Percentiles rank a stretch among this genome's conserved stretches.
Evolutionary conservation across 64 coral and sea anemone genomes (phyloP).

Genomic region (Cladopsammia gracilis): DNA sequence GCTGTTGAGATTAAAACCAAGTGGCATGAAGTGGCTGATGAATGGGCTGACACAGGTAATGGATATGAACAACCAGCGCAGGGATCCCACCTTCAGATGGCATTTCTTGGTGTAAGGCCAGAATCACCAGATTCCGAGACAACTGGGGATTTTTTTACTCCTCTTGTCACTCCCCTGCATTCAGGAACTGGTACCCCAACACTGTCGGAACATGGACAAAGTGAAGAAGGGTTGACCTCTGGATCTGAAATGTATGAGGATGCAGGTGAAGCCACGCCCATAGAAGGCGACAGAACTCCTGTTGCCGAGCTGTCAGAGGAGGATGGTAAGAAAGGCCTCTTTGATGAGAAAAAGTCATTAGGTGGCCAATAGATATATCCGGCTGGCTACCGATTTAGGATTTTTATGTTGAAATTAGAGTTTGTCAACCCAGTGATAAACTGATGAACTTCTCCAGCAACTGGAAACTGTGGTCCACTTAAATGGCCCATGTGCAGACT

Average conservation of each 20-base stretch:
- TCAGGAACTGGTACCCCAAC: slow-evolving; percentile 72
- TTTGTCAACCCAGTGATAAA: too few species aligned
- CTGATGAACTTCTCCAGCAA: too few species aligned
- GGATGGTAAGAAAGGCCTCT: slow-evolving; percentile 35
- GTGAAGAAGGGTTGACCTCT: slow-evolving; percentile 40
- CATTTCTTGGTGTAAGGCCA: neutral
- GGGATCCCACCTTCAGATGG: neutral
- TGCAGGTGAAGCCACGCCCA: slow-evolving; percentile 37
- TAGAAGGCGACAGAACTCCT: slow-evolving; percentile 12
- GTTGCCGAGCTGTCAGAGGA: slow-evolving; percentile 5
- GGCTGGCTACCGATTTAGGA: too few species aligned
- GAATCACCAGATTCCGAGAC: slow-evolving; percentile 72
- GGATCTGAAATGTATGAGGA: slow-evolving; percentile 46
- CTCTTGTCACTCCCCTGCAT: slow-evolving; percentile 49
- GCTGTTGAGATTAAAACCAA: slow-evolving; percentile 6
- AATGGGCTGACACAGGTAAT: neutral
- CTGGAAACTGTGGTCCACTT: too few species aligned
- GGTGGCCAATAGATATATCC: too few species aligned
- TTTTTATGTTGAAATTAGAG: too few species aligned
- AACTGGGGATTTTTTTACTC: slow-evolving; percentile 78
- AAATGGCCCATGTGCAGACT: too few species aligned
- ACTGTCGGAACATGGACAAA: slow-evolving; percentile 59
- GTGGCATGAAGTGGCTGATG: slow-evolving; percentile 29
- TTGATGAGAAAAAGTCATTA: neutral
- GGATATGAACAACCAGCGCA: neutral